Evolutionary conservation across 2,888 invertebrate genomes (phyloP).

Genomic region (Calameuta filiformis): DNA sequence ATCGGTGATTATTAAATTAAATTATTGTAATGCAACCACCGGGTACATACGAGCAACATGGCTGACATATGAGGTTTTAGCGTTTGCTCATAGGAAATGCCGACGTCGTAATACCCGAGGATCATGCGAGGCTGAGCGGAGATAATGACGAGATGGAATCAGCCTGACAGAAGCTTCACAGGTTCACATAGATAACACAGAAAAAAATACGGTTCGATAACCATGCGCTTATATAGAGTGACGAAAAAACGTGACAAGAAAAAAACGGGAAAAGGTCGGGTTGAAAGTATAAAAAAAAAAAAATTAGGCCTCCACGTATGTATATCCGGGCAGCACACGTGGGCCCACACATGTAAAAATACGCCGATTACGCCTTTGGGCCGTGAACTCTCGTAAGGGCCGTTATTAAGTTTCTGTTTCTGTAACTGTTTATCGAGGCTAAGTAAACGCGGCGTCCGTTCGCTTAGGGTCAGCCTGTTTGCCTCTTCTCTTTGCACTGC

Average conservation of each 20-base stretch:
- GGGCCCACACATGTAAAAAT: not conserved
- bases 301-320: not conserved
- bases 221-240: too few relatives aligned
- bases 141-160: not conserved
- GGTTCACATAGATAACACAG: too few relatives aligned
- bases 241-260: too few relatives aligned
- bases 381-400: conserved; percentile 1
- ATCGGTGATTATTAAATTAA: conserved; percentile 57
- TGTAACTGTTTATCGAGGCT: conserved; percentile 35
- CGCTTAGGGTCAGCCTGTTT: conserved; percentile 26
- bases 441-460: conserved; percentile 28
- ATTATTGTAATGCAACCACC: conserved; percentile 48
- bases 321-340: too few relatives aligned
- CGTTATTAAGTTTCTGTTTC: conserved; percentile 22
- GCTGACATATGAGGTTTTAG: not conserved
- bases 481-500: conserved; percentile 36
- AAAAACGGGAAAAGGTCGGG: too few relatives aligned
- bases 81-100: not conserved
- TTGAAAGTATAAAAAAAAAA: not conserved
- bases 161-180: too few relatives aligned
- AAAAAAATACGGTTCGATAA: too few relatives aligned
- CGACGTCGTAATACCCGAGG: not conserved
- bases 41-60: not conserved
- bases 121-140: not conserved
- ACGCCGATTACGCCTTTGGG: not conserved